Base-by-base conservation (phyloP, 2,113 vertebrate species). In the Atlantisia rogersi region DNA sequence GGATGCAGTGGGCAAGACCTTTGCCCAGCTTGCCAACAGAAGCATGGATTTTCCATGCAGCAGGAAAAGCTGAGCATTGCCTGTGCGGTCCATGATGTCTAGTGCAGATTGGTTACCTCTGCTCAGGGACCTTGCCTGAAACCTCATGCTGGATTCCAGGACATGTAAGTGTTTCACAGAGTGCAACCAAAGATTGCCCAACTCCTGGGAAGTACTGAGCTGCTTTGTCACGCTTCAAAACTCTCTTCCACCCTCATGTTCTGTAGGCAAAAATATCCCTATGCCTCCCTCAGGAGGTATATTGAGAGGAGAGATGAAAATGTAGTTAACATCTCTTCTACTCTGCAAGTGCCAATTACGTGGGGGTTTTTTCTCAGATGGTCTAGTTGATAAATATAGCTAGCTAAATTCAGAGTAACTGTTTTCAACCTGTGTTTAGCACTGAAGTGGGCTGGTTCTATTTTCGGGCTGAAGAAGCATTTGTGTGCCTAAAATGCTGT, bases 361-460 rank as follows among this genome's bases (percentile, higher is more conserved):
- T 69, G 70, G 37, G 8, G 1, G 3, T 1, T 20, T 58, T 83
- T 62, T 86, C 83, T 95, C 81, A 92, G 77, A 94, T 96, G 86
- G 74, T 91, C 69, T 91, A 62, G 77, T 64, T 91, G 82, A 89
- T 92, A 95, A 92, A 95, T 95, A 95, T 92, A 97, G 87, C 60
- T 25, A 62, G 74, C 86, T 95, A 95, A 95, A 96, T 95, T 91
- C 83, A 76, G 94, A 94, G 46, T 78, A 75, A 82, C 93, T 69
- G 74, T 87, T 96, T 96, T 87, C 81, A 96, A 84, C 81, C 84
- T 89, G 74, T 3, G 9, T 94, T 96, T 96, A 97, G 81, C 18
- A 2, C 81, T 71, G 28, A 87, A 95, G 95, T 97, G 81, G 89
- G 93, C 58, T 79, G 74, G 42, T 94, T 94, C 94, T 97, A 96